phyloP scores from a whole-genome alignment of 2,888 invertebrate genomes.

The Baronia brevicornis region DNA sequence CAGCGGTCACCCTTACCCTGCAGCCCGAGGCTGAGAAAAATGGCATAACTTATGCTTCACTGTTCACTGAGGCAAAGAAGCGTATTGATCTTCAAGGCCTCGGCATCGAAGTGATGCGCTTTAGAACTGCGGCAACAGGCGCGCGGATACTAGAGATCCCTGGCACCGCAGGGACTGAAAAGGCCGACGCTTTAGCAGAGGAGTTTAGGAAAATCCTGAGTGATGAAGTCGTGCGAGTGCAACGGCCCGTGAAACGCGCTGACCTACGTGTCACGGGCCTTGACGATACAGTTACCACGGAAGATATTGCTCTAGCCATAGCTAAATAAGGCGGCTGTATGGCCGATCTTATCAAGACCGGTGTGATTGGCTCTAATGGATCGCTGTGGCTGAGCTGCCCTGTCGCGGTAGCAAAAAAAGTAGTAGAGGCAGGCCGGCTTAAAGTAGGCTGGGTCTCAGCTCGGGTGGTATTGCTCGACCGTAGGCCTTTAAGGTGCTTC shows the following conservation, averaged over 20 bases:
- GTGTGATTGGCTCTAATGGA: no score
- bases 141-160: conserved; percentile 16
- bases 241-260: conserved; percentile 13
- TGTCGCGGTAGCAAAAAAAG: no score
- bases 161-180: conserved; percentile 4
- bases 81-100: conserved; percentile 2
- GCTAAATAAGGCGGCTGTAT: conserved; percentile 6
- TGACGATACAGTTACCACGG: conserved; percentile 8
- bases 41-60: conserved; percentile 3
- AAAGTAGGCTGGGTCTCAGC: no score
- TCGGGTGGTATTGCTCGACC: no score
- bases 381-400: conserved; percentile 7
- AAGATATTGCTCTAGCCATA: conserved; percentile 7
- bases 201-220: conserved; percentile 10
- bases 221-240: conserved; percentile 4
- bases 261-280: no score
- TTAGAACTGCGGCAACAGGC: conserved; percentile 10
- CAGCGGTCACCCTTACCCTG: conserved; percentile 2
- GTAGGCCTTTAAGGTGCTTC: no score
- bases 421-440: no score
- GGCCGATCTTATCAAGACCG: neutral
- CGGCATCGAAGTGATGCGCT: conserved; percentile 8
- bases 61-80: conserved; percentile 1
- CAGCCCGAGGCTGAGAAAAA: conserved; percentile 9
- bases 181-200: conserved; percentile 14